Base-by-base conservation (phyloP, 1,140 invertebrate species). In the Ganaspis sp. region DNA sequence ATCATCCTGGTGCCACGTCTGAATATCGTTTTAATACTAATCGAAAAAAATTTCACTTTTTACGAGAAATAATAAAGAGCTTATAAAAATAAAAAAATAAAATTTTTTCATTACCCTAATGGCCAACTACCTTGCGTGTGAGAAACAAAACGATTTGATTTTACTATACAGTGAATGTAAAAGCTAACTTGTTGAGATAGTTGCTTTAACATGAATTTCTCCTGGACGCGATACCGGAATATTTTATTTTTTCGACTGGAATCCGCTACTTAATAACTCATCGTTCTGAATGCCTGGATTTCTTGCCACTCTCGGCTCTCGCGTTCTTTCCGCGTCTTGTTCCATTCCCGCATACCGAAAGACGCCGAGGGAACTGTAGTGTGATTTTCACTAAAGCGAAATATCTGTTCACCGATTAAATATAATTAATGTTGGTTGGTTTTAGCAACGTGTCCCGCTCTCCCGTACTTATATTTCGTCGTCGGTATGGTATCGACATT, bases 401-500 rank as follows among this genome's bases (percentile, higher is more conserved):
- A 83, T 79, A 81, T 81, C 79, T 83, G 79, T 76, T 78, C 69
- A 45, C 64, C 79, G 79, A 83, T 83, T 81, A 83, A 81, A 81
- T 76, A 83, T 80, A 83, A 81, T 79, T 83, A 81, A 83, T 81
- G 79, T 83, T 79, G 40, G 42, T 45, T 19, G 26, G 75, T 34
- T 71, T 75, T 81, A 78, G 81, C 81, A 79, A 78, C 76, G 79
- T 76, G 77, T 81, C 79, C 77, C 77, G 76, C 75, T 81, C 75
- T 78, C 70, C 71, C 75, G 75, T 73, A 74, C 79, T 74, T 82
- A 79, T 84, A 80, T 84, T 82, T 84, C 75, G 80, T 83, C 79
- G 80, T 74, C 73, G 73, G 73, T 77, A 73, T 87, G 84, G 83
- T 89, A 89, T 89, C 87, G 88, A 88, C 85, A 86, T 87, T 87